Base-by-base conservation (phyloP, 1,140 invertebrate species). In the Chlorops oryzae region DNA sequence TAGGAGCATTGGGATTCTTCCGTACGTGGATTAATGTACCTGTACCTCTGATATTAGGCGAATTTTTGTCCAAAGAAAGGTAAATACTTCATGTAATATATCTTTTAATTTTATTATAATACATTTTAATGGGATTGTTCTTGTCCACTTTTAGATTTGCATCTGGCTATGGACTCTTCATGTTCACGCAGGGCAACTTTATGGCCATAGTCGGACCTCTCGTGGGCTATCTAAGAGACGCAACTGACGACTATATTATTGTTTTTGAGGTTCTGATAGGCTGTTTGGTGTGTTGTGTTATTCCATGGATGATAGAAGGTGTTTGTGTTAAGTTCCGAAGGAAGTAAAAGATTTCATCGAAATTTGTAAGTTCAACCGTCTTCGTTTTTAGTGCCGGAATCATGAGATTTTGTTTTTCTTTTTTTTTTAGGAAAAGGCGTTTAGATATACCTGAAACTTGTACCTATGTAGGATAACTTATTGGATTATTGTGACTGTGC, bases 131-230 rank as follows among this genome's bases (percentile, higher is more conserved):
- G n/a, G n/a, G n/a, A n/a, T n/a, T n/a, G n/a, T n/a, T n/a, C n/a
- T n/a, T n/a, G n/a, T n/a, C n/a, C n/a, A n/a, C n/a, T n/a, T n/a
- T n/a, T n/a, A 71, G 68, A 56, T 77, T 85, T 28, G 77, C 83
- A 2, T 76, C 80, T 0, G 83, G 83, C 0, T 81, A 79, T 50
- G 81, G 81, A 0, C 60, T 83, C 7, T 82, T 81, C 52, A 82
- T 83, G 79, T 72, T 82, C 17, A 60, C 79, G 21, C 75, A 76
- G 42, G 77, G 77, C 17, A 65, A 77, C 45, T 58, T 65, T 5
- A 69, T 65, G 59, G 70, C 70, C 18, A 15, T 59, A 2, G 59
- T 70, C 12, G 65, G 68, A 1, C 68, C 68, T 1, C 53, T 71
- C 28, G 59, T 69, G 6, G 72, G 72, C 4, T 59, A 61, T 35